Conservation (phyloP, 2,797 vertebrate genomes). For the Enteromius argenteus region DNA sequence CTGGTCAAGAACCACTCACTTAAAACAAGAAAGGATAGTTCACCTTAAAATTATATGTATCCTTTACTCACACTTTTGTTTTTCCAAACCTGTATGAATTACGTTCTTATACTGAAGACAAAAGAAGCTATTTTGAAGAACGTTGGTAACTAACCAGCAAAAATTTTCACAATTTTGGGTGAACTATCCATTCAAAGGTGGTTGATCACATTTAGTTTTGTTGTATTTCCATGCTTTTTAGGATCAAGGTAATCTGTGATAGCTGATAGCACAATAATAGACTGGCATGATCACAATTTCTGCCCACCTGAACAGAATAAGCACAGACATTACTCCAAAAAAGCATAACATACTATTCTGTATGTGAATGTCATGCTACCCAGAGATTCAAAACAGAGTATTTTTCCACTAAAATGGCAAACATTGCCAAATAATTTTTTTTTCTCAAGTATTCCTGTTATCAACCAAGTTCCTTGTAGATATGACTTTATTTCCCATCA, state of each 20-base stretch:
- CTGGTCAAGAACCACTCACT: neutral
- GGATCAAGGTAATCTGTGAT: neutral
- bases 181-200: neutral
- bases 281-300: too few species aligned
- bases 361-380: neutral
- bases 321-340: neutral
- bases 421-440: neutral
- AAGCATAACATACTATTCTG: neutral
- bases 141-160: neutral
- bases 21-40: neutral
- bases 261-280: neutral
- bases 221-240: neutral
- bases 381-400: neutral
- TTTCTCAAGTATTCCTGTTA: neutral
- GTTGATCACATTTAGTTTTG: neutral
- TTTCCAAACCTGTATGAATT: neutral
- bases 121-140: neutral
- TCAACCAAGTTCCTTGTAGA: neutral
- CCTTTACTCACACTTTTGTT: neutral
- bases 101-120: neutral
- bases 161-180: neutral
- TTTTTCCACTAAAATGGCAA: neutral
- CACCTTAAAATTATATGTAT: neutral
- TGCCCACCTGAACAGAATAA: neutral
- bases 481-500: neutral